Percentiles rank a stretch among this genome's conserved stretches.
These are phyloP conservation scores for Agonopterix arenella DNA, from an alignment of 2,888 invertebrate genomes.

Conservation along the genomic window DNA sequence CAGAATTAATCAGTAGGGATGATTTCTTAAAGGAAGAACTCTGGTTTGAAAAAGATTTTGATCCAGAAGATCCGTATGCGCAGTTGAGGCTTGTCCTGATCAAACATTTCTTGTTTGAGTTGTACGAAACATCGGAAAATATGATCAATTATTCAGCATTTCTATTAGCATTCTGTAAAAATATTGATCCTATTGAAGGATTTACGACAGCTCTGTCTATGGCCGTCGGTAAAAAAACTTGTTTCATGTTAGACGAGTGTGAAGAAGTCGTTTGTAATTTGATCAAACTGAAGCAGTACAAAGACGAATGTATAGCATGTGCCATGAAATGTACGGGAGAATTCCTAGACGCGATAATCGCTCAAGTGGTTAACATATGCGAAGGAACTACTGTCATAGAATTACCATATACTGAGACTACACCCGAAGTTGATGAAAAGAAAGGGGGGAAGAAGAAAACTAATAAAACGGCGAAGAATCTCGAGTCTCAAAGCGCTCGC, in stretches of 20 bases:
- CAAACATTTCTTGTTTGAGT: slow-evolving; percentile 75
- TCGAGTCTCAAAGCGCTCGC: slow-evolving; percentile 43
- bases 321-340: slow-evolving; percentile 45
- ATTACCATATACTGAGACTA: slow-evolving; percentile 30
- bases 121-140: slow-evolving; percentile 66
- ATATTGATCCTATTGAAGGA: slow-evolving; percentile 67
- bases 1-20: slow-evolving; percentile 49
- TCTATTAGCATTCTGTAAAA: slow-evolving; percentile 80
- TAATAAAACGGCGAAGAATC: slow-evolving; percentile 28
- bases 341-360: slow-evolving; percentile 44
- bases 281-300: slow-evolving; percentile 50
- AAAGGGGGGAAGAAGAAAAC: slow-evolving; percentile 27
- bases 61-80: slow-evolving; percentile 29
- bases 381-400: slow-evolving; percentile 54
- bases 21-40: slow-evolving; percentile 40
- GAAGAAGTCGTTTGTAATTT: slow-evolving; percentile 59
- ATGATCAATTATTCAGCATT: slow-evolving; percentile 79
- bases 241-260: slow-evolving; percentile 64
- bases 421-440: slow-evolving; percentile 29
- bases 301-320: slow-evolving; percentile 50
- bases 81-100: slow-evolving; percentile 48
- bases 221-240: slow-evolving; percentile 71
- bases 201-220: slow-evolving; percentile 76
- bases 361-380: slow-evolving; percentile 45
- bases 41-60: slow-evolving; percentile 60